phyloP scores from a whole-genome alignment of 2,797 vertebrate genomes.

The Linurgus olivaceus region DNA sequence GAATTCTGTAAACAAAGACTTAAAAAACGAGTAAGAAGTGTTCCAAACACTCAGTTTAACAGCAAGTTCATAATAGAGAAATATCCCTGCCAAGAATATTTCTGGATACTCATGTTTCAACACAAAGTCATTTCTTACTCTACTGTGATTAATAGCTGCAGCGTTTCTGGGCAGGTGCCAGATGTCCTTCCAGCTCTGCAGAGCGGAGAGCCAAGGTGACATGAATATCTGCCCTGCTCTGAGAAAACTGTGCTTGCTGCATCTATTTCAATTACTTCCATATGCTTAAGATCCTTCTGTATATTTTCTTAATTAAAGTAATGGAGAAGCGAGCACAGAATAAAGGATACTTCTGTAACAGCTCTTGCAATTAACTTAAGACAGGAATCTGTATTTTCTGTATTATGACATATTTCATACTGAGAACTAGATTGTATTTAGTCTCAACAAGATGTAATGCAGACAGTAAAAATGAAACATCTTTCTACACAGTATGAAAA shows the following conservation, averaged over 20 bases:
- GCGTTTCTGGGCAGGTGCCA: slow-evolving; percentile 13
- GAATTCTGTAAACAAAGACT: background rate
- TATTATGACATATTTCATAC: background rate
- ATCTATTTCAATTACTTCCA: background rate
- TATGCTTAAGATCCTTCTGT: background rate
- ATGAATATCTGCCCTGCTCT: background rate
- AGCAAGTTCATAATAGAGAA: background rate
- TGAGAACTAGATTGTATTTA: background rate
- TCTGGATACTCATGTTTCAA: slow-evolving; percentile 24
- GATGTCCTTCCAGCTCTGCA: slow-evolving; percentile 20
- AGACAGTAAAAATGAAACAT: background rate
- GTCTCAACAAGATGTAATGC: background rate
- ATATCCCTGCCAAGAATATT: background rate
- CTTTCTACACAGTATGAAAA: background rate
- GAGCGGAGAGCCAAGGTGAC: slow-evolving; percentile 38
- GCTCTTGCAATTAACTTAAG: background rate
- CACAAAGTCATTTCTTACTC: background rate
- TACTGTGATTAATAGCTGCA: slow-evolving; percentile 2
- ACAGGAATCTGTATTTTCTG: background rate
- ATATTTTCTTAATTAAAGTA: slow-evolving; percentile 12
- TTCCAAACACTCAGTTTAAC: background rate
- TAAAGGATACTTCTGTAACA: background rate
- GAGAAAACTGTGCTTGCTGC: background rate
- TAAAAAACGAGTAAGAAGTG: background rate
- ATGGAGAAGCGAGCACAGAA: background rate